A percentile compares a stretch with the other conserved stretches of the same genome.
Evolutionary conservation across 1,140 invertebrate genomes (phyloP).

Genomic region (Drosophila subpulchrella): DNA sequence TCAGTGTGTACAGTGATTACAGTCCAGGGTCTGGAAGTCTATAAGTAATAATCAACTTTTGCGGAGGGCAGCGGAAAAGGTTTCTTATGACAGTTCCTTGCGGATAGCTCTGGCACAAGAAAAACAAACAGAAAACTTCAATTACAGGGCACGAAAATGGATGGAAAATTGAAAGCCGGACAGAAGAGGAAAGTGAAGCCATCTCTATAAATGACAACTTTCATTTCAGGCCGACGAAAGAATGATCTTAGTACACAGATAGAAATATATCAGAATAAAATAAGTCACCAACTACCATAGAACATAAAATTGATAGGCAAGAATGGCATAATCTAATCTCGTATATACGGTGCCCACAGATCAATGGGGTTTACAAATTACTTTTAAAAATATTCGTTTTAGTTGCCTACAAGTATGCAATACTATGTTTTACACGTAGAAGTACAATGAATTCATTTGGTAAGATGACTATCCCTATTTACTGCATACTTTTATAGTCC

Average conservation of each 20-base stretch:
- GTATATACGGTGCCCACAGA: no score
- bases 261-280: not conserved
- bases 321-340: no score
- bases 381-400: no score
- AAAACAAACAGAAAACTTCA: constrained; percentile 55
- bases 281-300: no score
- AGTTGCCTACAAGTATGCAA: no score
- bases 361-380: no score
- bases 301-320: no score
- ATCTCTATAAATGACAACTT: constrained; percentile 42
- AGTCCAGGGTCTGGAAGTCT: constrained; percentile 34
- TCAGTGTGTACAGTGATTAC: constrained; percentile 39
- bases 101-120: constrained; percentile 4
- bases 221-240: constrained; percentile 15
- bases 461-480: no score
- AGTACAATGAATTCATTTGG: no score
- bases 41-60: constrained; percentile 58
- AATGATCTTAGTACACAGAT: not conserved
- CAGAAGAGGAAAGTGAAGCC: not conserved
- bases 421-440: no score
- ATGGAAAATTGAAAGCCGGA: constrained; percentile 27
- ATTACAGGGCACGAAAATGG: constrained; percentile 31
- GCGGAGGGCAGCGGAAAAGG: constrained; percentile 26
- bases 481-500: no score
- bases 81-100: constrained; percentile 44